Evolutionary conservation across 2,888 invertebrate species (phyloP), one percentile per base, ranked within the genome.

Genomic region (Scaptomyza cyrtandrae): DNA sequence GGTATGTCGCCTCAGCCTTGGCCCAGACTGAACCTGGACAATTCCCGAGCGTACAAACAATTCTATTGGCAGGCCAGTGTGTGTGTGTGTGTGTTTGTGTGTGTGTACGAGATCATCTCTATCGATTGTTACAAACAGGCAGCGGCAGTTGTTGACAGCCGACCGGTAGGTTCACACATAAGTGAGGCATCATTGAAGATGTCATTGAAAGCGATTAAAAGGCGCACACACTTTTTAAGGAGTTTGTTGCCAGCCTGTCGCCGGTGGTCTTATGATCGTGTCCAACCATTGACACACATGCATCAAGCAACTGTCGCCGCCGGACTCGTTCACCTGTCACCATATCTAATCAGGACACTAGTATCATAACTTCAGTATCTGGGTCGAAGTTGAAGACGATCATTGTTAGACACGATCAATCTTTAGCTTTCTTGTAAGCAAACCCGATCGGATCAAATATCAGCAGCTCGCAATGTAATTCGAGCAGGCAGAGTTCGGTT

Each of bases 81-180:
- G n/a, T 37, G 6, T 37, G 37, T 37, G 13, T 37, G 37, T 37
- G 35, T 37, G 13, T 37, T n/a, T 37, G 35, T 35, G 13, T 14
- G 45, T 46, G 41, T 39, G 49, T 33, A 52, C 44, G 52, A 71
- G 86, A 88, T 84, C 86, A 88, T 84, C 83, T 84, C 83, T 78
- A 85, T 79, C 79, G 86, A 85, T 82, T 82, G 79, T n/a, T 67
- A 79, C 81, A 71, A 76, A 82, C 86, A 85, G 77, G 83, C 86
- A 80, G 70, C 82, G 79, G 80, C 80, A 87, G 82, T 66, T 87
- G 77, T 88, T 88, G 88, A 83, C 88, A 88, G 86, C 83, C 67
- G 72, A 80, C 83, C 71, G 88, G 86, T 88, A 86, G 83, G 88
- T 88, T 84, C 83, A 84, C 83, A 84, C 83, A 84, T 84, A 84